Conservation (phyloP, 2,797 vertebrate genomes). For the Fistularia tabacaria region DNA sequence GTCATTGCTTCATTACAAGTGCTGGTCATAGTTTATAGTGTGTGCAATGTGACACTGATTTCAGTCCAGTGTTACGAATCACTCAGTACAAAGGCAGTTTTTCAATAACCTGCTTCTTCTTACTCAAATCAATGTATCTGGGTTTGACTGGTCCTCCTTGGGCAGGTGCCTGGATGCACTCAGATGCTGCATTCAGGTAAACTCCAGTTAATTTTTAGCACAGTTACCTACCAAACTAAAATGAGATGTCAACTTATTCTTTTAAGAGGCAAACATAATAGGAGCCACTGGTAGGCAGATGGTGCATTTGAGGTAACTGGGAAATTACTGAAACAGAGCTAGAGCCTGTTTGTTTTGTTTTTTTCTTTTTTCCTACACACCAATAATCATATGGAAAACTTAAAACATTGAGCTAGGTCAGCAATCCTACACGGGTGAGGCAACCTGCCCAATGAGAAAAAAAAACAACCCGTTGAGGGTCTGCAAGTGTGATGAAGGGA, state of each 20-base stretch:
- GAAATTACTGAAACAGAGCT: constrained; percentile 29
- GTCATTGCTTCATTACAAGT: constrained; percentile 77
- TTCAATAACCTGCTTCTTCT: constrained; percentile 70
- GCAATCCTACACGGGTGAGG: constrained; percentile 39
- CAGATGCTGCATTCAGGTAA: constrained; percentile 44
- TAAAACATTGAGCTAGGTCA: constrained; percentile 23
- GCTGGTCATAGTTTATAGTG: constrained; percentile 74
- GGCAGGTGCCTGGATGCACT: constrained; percentile 49
- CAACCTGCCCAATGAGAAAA: constrained; percentile 59
- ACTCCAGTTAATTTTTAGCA: constrained; percentile 1
- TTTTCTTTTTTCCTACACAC: background rate
- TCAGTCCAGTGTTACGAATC: constrained; percentile 67
- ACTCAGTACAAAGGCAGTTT: constrained; percentile 73
- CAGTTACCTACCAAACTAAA: background rate
- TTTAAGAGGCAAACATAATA: constrained; percentile 46
- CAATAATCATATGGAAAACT: constrained; percentile 1
- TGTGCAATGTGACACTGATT: constrained; percentile 74
- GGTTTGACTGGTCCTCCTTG: constrained; percentile 54
- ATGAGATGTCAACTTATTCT: constrained; percentile 8
- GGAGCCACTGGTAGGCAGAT: constrained; percentile 23
- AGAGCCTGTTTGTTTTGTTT: background rate
- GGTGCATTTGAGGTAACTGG: constrained; percentile 61
- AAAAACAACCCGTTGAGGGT: constrained; percentile 42
- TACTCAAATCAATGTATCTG: constrained; percentile 58
- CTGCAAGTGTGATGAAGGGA: constrained; percentile 36